Percentiles rank a stretch among this genome's conserved stretches.
phyloP scores from a whole-genome alignment of 1,140 invertebrate species.

The Lepidurus arcticus region DNA sequence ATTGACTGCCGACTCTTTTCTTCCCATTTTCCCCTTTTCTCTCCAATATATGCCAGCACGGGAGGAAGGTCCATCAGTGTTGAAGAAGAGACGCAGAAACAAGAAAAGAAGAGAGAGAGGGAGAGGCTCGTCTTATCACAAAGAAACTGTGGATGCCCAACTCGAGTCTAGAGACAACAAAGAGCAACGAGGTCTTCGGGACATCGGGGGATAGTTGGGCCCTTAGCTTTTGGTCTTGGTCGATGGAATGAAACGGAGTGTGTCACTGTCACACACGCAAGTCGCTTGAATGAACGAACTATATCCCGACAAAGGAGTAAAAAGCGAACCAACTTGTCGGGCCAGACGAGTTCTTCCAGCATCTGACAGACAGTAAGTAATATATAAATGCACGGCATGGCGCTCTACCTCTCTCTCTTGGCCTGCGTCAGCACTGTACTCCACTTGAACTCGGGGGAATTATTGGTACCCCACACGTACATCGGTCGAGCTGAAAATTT shows the following conservation, averaged over 20 bases:
- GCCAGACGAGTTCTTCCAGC: background rate
- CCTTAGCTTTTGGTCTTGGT: background rate
- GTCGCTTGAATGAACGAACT: slow-evolving; percentile 1
- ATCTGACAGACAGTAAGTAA: background rate
- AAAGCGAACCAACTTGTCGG: background rate
- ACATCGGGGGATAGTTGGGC: background rate
- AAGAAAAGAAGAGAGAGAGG: background rate
- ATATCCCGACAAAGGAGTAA: background rate
- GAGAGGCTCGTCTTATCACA: background rate
- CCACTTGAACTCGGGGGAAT: background rate
- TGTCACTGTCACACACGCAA: slow-evolving; percentile 18
- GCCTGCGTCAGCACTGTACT: slow-evolving; percentile 4
- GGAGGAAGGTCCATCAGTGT: background rate
- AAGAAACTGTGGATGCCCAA: slow-evolving; percentile 8
- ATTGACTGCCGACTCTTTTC: background rate
- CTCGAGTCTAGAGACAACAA: background rate
- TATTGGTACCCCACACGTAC: background rate
- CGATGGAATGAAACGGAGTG: slow-evolving; percentile 12
- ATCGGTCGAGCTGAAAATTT: background rate
- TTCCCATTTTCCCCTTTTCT: background rate
- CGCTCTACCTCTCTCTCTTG: background rate
- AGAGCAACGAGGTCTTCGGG: slow-evolving; percentile 1
- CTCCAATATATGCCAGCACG: background rate
- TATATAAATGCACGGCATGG: background rate
- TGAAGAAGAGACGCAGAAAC: background rate